phyloP scores from a whole-genome alignment of 2,797 vertebrate species.

The Alfaro cultratus region DNA sequence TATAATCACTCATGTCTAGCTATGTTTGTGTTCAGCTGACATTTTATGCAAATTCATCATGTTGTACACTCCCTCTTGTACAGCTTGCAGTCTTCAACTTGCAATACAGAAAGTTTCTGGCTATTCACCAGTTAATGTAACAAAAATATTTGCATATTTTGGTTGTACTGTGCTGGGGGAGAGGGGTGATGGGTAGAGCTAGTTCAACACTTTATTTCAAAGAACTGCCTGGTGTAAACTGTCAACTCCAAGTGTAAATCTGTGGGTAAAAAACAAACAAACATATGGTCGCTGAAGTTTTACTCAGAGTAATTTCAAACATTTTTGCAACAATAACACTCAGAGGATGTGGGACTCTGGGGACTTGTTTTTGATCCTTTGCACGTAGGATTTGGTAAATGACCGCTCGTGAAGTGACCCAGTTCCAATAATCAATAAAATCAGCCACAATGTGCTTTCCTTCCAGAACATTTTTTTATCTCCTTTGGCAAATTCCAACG shows the following conservation, averaged over 20 bases:
- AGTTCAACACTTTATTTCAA: neutral
- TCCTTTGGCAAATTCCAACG: conserved; percentile 63
- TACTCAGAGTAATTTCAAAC: neutral
- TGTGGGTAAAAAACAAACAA: neutral
- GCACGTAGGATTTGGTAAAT: conserved; percentile 14
- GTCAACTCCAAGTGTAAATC: neutral
- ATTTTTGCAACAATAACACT: conserved; percentile 3
- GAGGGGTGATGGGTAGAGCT: neutral
- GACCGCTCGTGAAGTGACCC: conserved; percentile 26
- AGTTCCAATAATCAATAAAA: conserved; percentile 68
- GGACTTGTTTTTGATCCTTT: conserved; percentile 31
- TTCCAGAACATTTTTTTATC: conserved; percentile 42
- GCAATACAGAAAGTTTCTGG: neutral
- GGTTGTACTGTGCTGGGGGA: neutral
- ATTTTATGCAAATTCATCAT: neutral
- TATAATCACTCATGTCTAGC: neutral
- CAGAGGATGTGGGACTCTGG: conserved; percentile 15
- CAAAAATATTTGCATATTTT: neutral
- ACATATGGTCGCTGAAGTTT: neutral
- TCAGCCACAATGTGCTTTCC: conserved; percentile 7
- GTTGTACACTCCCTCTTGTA: neutral
- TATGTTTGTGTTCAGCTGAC: neutral
- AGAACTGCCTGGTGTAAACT: neutral
- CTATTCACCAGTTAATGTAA: neutral
- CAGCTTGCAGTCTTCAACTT: neutral